Evolutionary conservation across 2,113 vertebrate species (phyloP), one percentile per base, ranked within the genome.

Genomic region (Microcebus jonahi): DNA sequence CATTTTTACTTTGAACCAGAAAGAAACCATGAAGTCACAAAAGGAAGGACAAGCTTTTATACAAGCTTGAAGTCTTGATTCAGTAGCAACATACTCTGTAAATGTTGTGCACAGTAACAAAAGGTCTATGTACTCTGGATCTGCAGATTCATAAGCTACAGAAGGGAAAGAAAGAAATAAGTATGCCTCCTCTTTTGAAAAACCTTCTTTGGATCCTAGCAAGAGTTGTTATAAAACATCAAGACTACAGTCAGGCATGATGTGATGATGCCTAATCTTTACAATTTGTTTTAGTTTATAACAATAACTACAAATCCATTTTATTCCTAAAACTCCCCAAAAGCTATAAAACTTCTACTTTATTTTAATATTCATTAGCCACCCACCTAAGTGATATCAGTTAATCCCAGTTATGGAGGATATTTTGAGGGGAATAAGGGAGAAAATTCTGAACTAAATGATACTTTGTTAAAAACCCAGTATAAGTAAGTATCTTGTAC

Each of bases 1-100:
- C 14, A 31, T 96, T 92, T 97, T 85, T 89, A 61, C 90, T 90
- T 89, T 86, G 55, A 89, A 75, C 34, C 13, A 89, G 21, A 82
- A 92, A 73, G 20, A 91, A 95, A 85, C 3, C 59, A 90, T 42
- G 5, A 68, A 59, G 12, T 75, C 39, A 93, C n/a, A 82, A 57
- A 95, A 76, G 21, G 7, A 92, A 48, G 13, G 25, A 45, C 90
- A 73, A 89, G 11, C 23, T 70, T 79, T 86, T 50, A 36, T 57
- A 36, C 1, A 85, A 73, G 7, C 42, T 50, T 90, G 42, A 86
- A 14, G 27, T 71, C 55, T 88, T 88, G n/a, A 88, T 73, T 79
- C 45, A 34, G 29, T 86, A n/a, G 39, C 83, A 71, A 92, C 6
- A 1, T 20, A 68, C 50, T 63, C 29, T 7, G 57, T 50, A 70